Percentiles rank a stretch among this genome's conserved stretches.
phyloP scores from a whole-genome alignment of 2,113 vertebrate genomes.

The Rallus limicola region DNA sequence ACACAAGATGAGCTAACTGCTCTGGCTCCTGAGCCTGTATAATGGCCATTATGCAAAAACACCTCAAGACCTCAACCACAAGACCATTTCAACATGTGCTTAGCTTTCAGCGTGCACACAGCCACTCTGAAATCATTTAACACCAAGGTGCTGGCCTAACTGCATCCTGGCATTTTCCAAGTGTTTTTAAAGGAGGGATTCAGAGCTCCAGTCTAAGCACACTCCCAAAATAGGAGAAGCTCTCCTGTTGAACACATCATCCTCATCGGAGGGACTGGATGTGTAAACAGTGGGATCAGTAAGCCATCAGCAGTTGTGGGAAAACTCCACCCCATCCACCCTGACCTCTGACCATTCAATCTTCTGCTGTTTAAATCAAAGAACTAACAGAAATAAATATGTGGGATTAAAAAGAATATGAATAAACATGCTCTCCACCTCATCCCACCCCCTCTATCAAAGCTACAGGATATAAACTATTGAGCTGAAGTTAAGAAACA shows the following conservation, averaged over 20 bases:
- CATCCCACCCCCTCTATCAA: neutral
- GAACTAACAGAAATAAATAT: slow-evolving; percentile 45
- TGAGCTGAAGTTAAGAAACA: neutral
- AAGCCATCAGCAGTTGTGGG: slow-evolving; percentile 41
- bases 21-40: neutral
- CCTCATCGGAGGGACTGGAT: neutral
- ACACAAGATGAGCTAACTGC: neutral
- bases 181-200: neutral
- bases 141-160: neutral
- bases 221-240: slow-evolving; percentile 22
- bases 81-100: neutral
- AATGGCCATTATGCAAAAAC: neutral
- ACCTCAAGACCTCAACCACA: neutral
- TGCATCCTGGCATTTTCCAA: neutral
- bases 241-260: slow-evolving; percentile 18
- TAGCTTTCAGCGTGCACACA: neutral
- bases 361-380: slow-evolving; percentile 59
- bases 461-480: neutral
- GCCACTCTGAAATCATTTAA: neutral
- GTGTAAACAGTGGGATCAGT: slow-evolving; percentile 21
- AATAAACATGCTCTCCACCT: neutral
- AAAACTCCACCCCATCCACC: slow-evolving; percentile 58
- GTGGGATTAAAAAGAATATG: neutral
- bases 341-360: slow-evolving; percentile 16
- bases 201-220: neutral